Evolutionary conservation across 2,113 vertebrate species (phyloP).

Genomic region (Notechis scutatus): DNA sequence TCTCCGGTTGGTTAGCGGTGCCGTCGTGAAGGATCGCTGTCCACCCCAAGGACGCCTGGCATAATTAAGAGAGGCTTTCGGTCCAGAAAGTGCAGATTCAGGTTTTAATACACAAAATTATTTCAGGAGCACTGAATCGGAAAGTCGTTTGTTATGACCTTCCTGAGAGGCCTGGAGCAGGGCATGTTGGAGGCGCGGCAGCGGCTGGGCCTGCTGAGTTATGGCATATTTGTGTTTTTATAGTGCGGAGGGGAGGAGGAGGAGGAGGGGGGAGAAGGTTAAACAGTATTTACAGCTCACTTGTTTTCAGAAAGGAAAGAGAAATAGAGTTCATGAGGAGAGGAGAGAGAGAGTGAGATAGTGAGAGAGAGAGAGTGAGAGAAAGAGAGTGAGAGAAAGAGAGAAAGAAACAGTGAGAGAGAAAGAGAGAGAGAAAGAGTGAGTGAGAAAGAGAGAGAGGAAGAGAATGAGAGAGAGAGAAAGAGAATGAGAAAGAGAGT

Average conservation of each 20-base stretch:
- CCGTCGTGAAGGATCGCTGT: constrained; percentile 98
- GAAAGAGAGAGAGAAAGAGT: too few relatives aligned
- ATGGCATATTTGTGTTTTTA: constrained; percentile 99
- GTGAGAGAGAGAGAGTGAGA: not conserved
- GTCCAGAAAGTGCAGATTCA: constrained; percentile 99
- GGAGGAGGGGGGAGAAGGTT: constrained; percentile 82
- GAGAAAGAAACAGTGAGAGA: too few relatives aligned
- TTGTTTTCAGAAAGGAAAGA: constrained; percentile 96
- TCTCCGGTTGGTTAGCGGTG: constrained; percentile 78
- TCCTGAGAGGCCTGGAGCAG: constrained; percentile 96
- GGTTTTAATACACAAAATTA: constrained; percentile 99
- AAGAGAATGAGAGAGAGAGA: too few relatives aligned
- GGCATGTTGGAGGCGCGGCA: constrained; percentile 92
- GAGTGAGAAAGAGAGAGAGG: too few relatives aligned
- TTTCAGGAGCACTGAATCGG: constrained; percentile 99
- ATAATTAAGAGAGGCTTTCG: constrained; percentile 99
- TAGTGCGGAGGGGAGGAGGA: constrained; percentile 86
- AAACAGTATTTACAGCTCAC: constrained; percentile 99
- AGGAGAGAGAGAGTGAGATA: constrained; percentile 64
- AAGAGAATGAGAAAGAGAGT: too few relatives aligned
- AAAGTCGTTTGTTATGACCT: constrained; percentile 99
- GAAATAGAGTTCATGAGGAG: constrained; percentile 83
- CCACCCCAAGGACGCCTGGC: constrained; percentile 98
- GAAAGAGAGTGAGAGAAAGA: too few relatives aligned
- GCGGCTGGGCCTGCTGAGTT: constrained; percentile 94